Evolutionary conservation across 2,113 vertebrate species (phyloP).

Genomic region (Burhinus bistriatus): DNA sequence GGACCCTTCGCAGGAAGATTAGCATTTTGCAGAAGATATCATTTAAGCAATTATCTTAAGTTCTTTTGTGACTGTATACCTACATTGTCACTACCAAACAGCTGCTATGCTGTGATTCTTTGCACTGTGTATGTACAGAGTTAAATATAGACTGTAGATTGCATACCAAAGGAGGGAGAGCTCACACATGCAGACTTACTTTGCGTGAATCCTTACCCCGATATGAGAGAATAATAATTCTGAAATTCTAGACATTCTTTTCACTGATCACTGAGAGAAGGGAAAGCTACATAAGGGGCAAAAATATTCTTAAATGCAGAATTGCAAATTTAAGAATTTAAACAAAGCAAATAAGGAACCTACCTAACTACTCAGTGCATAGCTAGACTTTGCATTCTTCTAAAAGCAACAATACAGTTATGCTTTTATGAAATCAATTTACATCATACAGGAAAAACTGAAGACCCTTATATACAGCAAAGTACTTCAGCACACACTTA

Average conservation of each 20-base stretch:
- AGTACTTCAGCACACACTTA: not conserved
- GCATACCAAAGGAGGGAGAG: not conserved
- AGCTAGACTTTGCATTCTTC: not conserved
- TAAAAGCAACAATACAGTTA: not conserved
- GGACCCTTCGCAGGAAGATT: not conserved
- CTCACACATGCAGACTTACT: not conserved
- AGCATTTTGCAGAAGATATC: conserved; percentile 3
- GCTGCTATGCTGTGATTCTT: conserved; percentile 19
- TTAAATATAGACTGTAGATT: conserved; percentile 55
- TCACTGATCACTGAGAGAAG: not conserved
- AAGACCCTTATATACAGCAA: not conserved
- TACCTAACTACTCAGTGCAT: not conserved
- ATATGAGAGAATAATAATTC: not conserved
- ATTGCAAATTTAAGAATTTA: not conserved
- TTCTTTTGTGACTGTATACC: conserved; percentile 25
- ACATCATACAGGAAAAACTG: not conserved
- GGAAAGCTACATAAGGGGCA: not conserved
- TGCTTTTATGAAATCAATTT: not conserved
- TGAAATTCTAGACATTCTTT: not conserved
- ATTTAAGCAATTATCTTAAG: conserved; percentile 24
- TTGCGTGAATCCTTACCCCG: not conserved
- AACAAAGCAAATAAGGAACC: not conserved
- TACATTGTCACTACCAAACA: not conserved
- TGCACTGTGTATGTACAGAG: not conserved
- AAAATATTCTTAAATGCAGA: not conserved